Conservation (phyloP, 2,113 vertebrate species). For the Phrynosoma platyrhinos region DNA sequence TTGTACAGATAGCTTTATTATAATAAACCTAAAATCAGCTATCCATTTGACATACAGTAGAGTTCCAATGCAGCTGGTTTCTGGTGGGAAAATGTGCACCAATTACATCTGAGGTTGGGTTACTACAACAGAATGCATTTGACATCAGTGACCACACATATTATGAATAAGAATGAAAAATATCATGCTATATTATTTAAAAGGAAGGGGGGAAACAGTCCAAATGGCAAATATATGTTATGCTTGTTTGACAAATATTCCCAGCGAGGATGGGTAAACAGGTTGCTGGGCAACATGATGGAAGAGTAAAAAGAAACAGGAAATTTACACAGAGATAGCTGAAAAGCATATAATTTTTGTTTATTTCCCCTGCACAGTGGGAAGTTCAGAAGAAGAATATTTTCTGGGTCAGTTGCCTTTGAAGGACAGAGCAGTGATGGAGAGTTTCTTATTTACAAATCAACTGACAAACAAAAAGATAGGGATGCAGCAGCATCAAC, state of each 20-base stretch:
- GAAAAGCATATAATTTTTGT: constrained; percentile 28
- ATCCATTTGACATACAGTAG: background rate
- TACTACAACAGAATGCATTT: background rate
- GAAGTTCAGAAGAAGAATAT: background rate
- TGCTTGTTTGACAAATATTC: constrained; percentile 13
- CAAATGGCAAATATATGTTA: constrained; percentile 15
- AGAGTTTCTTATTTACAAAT: background rate
- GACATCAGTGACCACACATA: background rate
- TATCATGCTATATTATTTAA: background rate
- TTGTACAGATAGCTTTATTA: background rate
- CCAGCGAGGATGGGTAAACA: constrained; percentile 4
- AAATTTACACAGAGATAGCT: constrained; percentile 46
- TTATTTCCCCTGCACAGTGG: constrained; percentile 16
- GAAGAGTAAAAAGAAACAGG: constrained; percentile 49
- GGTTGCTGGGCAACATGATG: constrained; percentile 57
- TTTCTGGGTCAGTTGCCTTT: background rate
- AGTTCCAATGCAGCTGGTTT: background rate
- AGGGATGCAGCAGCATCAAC: too few relatives aligned
- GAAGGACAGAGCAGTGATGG: background rate
- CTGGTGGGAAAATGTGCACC: background rate
- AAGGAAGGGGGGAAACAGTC: background rate
- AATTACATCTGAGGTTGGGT: background rate
- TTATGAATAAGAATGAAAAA: constrained; percentile 14
- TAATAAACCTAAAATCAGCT: background rate
- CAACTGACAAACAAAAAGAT: background rate